Percentiles rank a stretch among this genome's conserved stretches.
phyloP scores from a whole-genome alignment of 2,797 vertebrate genomes.

The Oreortyx pictus region DNA sequence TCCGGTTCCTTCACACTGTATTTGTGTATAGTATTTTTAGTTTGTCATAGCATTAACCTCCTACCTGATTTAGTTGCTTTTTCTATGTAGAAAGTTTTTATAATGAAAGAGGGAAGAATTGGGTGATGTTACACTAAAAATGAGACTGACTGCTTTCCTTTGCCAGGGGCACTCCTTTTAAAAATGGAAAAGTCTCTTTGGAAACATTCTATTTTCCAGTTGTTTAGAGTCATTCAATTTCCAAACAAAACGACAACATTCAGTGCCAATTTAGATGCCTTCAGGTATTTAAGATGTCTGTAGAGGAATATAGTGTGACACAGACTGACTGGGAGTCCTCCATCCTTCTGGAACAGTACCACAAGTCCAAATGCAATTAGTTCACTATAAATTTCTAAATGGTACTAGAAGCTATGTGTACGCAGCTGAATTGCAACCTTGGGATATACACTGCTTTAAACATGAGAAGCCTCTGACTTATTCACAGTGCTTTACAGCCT shows the following conservation, averaged over 20 bases:
- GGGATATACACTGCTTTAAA: not conserved
- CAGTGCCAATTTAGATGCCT: not conserved
- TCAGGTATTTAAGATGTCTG: not conserved
- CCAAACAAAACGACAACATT: not conserved
- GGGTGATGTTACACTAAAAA: not conserved
- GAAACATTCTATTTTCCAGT: not conserved
- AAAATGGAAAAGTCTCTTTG: not conserved
- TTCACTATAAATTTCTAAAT: not conserved
- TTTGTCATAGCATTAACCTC: not conserved
- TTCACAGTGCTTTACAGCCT: accelerated
- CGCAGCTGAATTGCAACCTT: not conserved
- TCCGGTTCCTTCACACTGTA: not conserved
- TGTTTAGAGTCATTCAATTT: not conserved
- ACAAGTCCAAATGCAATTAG: not conserved
- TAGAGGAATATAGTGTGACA: not conserved
- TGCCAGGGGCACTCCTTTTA: not conserved
- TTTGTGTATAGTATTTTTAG: not conserved
- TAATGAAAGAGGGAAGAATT: not conserved
- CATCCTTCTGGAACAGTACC: not conserved
- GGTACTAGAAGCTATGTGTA: accelerated
- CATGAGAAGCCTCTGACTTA: not conserved
- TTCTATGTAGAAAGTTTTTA: not conserved
- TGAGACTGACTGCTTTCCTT: not conserved
- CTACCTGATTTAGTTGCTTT: not conserved
- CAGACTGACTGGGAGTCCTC: not conserved